Conservation (phyloP, 2,113 vertebrate genomes). For the Xyliphius kryptos region DNA sequence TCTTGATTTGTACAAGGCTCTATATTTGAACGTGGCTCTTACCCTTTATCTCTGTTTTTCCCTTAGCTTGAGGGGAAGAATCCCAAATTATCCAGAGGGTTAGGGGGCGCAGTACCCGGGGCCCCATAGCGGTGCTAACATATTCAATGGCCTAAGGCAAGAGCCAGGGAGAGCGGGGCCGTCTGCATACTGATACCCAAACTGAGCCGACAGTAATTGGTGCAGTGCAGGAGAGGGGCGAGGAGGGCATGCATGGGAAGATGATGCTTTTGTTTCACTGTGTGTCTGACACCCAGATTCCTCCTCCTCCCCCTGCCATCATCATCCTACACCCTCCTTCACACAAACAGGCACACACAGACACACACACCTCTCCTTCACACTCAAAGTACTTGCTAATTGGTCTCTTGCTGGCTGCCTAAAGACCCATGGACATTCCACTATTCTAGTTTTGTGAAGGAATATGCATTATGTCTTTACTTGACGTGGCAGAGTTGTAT, state of each 20-base stretch:
- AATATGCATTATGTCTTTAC: constrained; percentile 48
- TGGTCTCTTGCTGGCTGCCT: constrained; percentile 70
- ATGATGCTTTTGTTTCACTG: constrained; percentile 72
- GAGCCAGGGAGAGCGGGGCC: constrained; percentile 62
- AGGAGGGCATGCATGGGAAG: constrained; percentile 63
- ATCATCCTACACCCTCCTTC: constrained; percentile 5
- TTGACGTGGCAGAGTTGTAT: constrained; percentile 14
- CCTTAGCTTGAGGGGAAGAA: constrained; percentile 56
- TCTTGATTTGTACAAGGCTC: constrained; percentile 58
- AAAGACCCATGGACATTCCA: constrained; percentile 62
- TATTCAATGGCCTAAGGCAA: constrained; percentile 76
- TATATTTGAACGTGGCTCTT: too few relatives aligned
- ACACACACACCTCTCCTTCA: not conserved
- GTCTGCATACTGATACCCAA: constrained; percentile 73
- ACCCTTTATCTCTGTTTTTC: constrained; percentile 57
- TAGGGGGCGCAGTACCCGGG: constrained; percentile 62
- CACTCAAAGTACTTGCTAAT: constrained; percentile 58
- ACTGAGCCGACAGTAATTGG: constrained; percentile 70
- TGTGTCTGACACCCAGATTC: constrained; percentile 62
- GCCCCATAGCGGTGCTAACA: constrained; percentile 71
- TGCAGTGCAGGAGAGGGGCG: constrained; percentile 67
- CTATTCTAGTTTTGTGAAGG: constrained; percentile 57
- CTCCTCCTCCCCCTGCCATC: constrained; percentile 46
- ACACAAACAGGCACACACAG: not conserved
- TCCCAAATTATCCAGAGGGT: constrained; percentile 75